These are phyloP conservation scores for Leptosomus discolor DNA, from an alignment of 2,113 vertebrate genomes.

Conservation along the genomic window DNA sequence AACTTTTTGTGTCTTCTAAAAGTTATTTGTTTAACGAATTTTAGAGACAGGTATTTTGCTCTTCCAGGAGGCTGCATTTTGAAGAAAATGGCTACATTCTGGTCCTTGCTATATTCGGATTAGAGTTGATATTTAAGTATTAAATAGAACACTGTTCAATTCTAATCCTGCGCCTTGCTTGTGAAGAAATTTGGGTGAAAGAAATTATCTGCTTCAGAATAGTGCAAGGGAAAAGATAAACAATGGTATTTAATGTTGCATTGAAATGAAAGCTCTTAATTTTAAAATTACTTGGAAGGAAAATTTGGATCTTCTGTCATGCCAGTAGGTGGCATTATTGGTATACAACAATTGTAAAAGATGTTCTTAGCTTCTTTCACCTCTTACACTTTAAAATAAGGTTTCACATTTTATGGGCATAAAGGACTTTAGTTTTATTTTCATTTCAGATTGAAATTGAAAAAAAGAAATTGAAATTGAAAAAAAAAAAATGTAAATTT, in stretches of 20 bases:
- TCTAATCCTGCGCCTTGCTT: not conserved
- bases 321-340: conserved; percentile 55
- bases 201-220: not conserved
- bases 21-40: not conserved
- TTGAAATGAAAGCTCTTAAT: not conserved
- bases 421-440: not conserved
- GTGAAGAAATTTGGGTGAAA: not conserved
- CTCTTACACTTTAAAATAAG: not conserved
- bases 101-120: not conserved
- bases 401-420: not conserved
- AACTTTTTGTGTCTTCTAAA: not conserved
- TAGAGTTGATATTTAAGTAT: not conserved
- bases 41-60: not conserved
- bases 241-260: not conserved
- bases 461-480: not conserved
- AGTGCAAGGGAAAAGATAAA: not conserved
- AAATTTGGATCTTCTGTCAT: not conserved
- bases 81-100: not conserved
- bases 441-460: not conserved
- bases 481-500: not conserved
- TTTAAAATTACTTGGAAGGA: not conserved
- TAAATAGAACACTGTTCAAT: not conserved
- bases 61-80: not conserved
- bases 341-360: not conserved
- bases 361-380: not conserved